Percentiles rank a stretch among this genome's conserved stretches.
Evolutionary conservation across 2,888 invertebrate genomes (phyloP).

Genomic region (Spodoptera exigua): DNA sequence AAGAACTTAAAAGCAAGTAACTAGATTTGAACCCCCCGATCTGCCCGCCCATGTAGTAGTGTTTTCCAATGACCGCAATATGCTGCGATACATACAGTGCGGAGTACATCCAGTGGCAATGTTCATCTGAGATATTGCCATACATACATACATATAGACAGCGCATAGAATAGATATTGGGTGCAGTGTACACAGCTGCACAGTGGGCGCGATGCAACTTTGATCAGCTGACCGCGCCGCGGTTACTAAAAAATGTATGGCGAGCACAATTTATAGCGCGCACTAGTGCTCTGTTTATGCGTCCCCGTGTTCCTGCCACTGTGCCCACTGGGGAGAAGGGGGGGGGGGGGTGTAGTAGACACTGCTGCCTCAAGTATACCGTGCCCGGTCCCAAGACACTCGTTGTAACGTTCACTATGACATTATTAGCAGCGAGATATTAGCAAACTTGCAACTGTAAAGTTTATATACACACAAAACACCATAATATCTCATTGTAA

Average conservation of each 20-base stretch:
- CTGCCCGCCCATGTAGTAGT: too few species aligned
- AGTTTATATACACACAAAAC: too few species aligned
- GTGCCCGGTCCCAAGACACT: neutral
- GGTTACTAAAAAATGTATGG: conserved; percentile 42
- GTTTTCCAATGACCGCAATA: too few species aligned
- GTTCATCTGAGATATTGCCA: conserved; percentile 21
- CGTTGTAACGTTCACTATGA: too few species aligned
- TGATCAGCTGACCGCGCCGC: conserved; percentile 48
- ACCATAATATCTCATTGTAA: too few species aligned
- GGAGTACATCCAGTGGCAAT: conserved; percentile 5
- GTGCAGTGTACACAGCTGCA: conserved; percentile 22
- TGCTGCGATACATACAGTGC: too few species aligned
- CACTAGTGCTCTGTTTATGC: conserved; percentile 33
- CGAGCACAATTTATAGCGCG: conserved; percentile 22
- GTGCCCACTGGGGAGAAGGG: conserved; percentile 9
- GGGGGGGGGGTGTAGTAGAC: too few species aligned
- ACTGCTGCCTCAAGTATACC: conserved; percentile 1
- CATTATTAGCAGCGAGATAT: too few species aligned
- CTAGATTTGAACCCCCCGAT: too few species aligned
- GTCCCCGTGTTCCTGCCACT: neutral
- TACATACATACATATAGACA: neutral
- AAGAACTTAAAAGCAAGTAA: too few species aligned
- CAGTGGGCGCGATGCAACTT: conserved; percentile 36
- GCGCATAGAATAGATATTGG: too few species aligned
- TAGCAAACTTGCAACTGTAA: too few species aligned